Evolutionary conservation across 2,888 invertebrate genomes (phyloP).

Genomic region (Apodemia hepburni): DNA sequence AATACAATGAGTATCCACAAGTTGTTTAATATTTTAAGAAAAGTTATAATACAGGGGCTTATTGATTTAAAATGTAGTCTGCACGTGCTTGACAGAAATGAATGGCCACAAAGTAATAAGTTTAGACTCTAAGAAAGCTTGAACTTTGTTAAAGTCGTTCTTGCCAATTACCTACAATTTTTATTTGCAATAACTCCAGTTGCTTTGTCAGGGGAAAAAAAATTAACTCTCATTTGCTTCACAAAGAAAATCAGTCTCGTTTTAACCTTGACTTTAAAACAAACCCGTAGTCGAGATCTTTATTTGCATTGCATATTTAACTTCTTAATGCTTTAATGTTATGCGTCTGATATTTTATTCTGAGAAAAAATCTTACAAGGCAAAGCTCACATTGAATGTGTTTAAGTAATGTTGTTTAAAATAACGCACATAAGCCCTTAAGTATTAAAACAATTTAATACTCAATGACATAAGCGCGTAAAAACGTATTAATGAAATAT

Average conservation of each 20-base stretch:
- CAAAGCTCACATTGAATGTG: neutral
- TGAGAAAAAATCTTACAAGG: neutral
- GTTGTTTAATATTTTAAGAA: too few species aligned
- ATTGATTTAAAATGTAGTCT: too few species aligned
- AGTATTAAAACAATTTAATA: too few species aligned
- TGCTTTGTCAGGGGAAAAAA: conserved; percentile 3
- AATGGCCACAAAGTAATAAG: neutral
- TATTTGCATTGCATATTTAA: conserved; percentile 25
- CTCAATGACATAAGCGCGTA: too few species aligned
- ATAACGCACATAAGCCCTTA: neutral
- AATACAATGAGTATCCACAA: too few species aligned
- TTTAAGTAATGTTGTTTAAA: neutral
- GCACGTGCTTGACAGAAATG: neutral
- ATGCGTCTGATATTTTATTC: conserved; percentile 20
- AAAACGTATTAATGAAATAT: too few species aligned
- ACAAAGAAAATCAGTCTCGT: conserved; percentile 30
- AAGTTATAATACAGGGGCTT: too few species aligned
- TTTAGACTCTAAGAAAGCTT: neutral
- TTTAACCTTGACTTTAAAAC: conserved; percentile 23
- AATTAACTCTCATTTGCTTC: conserved; percentile 16
- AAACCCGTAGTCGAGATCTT: conserved; percentile 21
- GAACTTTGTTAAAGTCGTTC: neutral
- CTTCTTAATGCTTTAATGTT: conserved; percentile 26
- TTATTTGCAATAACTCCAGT: neutral
- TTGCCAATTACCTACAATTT: neutral